Evolutionary conservation across 2,797 vertebrate genomes (phyloP).

Genomic region (Oryzias sinensis): DNA sequence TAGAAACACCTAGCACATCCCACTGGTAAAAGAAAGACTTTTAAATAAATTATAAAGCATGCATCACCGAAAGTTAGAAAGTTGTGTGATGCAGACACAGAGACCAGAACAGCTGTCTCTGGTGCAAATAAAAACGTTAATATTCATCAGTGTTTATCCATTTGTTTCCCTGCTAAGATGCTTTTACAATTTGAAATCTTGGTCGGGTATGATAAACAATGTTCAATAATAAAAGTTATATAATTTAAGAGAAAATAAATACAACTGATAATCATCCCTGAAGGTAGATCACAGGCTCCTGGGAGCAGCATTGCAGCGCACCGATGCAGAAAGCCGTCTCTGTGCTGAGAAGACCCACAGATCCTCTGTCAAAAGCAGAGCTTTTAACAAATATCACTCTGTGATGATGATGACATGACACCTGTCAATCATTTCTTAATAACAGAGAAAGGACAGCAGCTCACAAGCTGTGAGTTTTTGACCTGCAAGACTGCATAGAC

Average conservation of each 20-base stretch:
- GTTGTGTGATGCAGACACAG: constrained; percentile 49
- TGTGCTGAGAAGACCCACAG: constrained; percentile 60
- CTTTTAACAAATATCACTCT: constrained; percentile 76
- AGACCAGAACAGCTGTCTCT: constrained; percentile 62
- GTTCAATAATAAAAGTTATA: constrained; percentile 39
- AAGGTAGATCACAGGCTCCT: constrained; percentile 48
- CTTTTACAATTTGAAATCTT: constrained; percentile 50
- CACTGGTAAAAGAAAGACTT: constrained; percentile 65
- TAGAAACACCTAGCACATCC: constrained; percentile 58
- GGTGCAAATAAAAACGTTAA: constrained; percentile 48
- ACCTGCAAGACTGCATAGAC: constrained; percentile 37
- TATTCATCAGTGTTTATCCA: constrained; percentile 67
- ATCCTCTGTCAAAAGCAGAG: constrained; percentile 71
- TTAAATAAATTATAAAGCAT: constrained; percentile 72
- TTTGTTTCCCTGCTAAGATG: constrained; percentile 52
- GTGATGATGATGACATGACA: constrained; percentile 73
- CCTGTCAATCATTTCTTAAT: constrained; percentile 74
- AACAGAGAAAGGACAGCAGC: constrained; percentile 57
- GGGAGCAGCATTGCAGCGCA: constrained; percentile 42
- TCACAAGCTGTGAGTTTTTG: constrained; percentile 40
- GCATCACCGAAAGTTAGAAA: constrained; percentile 68
- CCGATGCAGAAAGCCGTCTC: constrained; percentile 38
- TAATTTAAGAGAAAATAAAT: too few species aligned
- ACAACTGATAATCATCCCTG: constrained; percentile 20
- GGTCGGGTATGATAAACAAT: constrained; percentile 54